Evolutionary conservation across 2,888 invertebrate species (phyloP).

Genomic region (Megamerina dolium): DNA sequence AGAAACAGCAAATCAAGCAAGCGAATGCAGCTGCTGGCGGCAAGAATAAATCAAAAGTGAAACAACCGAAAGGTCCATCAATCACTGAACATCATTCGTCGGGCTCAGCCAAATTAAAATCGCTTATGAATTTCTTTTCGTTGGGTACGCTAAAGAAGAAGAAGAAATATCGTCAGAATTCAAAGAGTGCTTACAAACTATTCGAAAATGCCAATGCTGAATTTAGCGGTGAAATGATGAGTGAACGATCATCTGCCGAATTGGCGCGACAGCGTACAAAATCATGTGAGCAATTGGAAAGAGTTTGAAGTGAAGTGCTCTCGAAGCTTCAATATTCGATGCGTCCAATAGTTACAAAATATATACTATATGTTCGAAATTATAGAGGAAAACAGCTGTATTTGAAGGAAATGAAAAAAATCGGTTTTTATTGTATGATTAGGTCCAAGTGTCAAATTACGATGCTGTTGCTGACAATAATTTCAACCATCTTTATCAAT

Average conservation of each 20-base stretch:
- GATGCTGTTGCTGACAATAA: too few relatives aligned
- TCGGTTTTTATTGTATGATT: too few relatives aligned
- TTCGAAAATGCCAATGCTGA: conserved; percentile 33
- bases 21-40: conserved; percentile 19
- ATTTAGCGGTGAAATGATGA: conserved; percentile 23
- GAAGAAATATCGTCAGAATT: conserved; percentile 37
- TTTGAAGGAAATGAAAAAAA: too few relatives aligned
- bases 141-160: conserved; percentile 32
- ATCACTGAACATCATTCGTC: conserved; percentile 9
- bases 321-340: conserved; percentile 8
- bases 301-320: conserved; percentile 25
- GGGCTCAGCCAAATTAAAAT: conserved; percentile 23
- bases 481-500: too few relatives aligned
- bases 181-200: conserved; percentile 33
- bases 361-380: too few relatives aligned
- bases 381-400: too few relatives aligned
- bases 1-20: conserved; percentile 20
- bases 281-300: conserved; percentile 41
- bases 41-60: conserved; percentile 19
- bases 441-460: too few relatives aligned
- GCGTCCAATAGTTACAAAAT: too few relatives aligned
- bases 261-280: conserved; percentile 39
- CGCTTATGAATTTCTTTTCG: conserved; percentile 25
- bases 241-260: conserved; percentile 42
- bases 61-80: conserved; percentile 2